Evolutionary conservation across 2,888 invertebrate species (phyloP).

Genomic region (Rotaria socialis): DNA sequence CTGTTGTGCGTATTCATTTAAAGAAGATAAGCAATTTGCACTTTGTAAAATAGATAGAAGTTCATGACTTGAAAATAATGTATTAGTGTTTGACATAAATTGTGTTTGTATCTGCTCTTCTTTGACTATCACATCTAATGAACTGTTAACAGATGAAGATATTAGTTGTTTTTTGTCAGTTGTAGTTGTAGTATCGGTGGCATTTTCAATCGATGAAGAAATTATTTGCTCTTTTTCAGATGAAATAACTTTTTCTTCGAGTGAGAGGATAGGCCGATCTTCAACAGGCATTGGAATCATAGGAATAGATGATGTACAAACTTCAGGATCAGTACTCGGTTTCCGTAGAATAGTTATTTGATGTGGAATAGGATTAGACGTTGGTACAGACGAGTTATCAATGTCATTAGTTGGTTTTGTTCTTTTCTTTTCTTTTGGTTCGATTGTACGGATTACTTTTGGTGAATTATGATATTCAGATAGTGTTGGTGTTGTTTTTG

Average conservation of each 20-base stretch:
- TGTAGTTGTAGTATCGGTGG: neutral
- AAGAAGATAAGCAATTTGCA: neutral
- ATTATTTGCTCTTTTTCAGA: neutral
- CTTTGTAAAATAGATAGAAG: neutral
- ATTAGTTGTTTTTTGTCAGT: neutral
- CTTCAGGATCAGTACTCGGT: neutral
- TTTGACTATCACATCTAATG: neutral
- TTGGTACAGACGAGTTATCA: neutral
- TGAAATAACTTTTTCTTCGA: neutral
- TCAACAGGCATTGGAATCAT: neutral
- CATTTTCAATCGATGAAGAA: neutral
- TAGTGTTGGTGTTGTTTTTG: neutral
- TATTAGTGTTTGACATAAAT: neutral
- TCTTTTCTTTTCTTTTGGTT: neutral
- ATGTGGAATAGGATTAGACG: neutral
- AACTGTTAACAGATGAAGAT: too few relatives aligned
- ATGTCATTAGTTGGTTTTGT: neutral
- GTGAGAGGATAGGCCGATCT: neutral
- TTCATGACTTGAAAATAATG: neutral
- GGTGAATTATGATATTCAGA: neutral
- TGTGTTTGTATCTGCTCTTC: neutral
- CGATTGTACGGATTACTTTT: neutral
- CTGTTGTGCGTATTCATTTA: conserved; percentile 2
- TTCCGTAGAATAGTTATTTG: neutral
- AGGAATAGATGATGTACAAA: neutral